Percentiles rank a stretch among this genome's conserved stretches.
phyloP scores from a whole-genome alignment of 2,113 vertebrate genomes.

The Hylia prasina region DNA sequence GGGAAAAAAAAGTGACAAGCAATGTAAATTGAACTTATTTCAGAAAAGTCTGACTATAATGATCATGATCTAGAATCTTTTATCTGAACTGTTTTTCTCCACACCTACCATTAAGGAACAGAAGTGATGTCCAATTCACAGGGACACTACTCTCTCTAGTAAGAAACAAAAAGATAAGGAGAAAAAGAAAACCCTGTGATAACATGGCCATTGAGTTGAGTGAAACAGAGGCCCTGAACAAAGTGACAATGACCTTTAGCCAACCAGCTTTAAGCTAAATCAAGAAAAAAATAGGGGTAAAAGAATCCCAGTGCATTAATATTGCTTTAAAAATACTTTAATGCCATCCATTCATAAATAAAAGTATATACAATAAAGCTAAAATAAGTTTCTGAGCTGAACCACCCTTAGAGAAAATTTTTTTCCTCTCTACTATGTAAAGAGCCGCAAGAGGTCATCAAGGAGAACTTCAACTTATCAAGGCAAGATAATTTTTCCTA shows the following conservation, averaged over 20 bases:
- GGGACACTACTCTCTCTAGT: background rate
- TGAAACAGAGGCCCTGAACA: background rate
- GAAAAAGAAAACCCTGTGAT: background rate
- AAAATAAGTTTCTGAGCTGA: background rate
- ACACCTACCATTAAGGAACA: background rate
- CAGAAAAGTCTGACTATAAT: background rate
- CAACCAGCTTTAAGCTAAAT: background rate
- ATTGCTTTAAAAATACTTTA: background rate
- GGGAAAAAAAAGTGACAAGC: background rate
- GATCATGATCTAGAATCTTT: background rate
- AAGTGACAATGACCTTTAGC: background rate
- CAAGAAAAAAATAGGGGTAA: background rate
- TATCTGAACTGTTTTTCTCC: background rate
- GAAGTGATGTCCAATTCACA: background rate
- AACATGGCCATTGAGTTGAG: background rate
- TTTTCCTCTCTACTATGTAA: background rate
- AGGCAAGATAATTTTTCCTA: background rate
- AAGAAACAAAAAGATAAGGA: background rate
- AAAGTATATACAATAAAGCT: background rate
- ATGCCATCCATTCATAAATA: background rate
- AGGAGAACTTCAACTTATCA: background rate
- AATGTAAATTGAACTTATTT: background rate
- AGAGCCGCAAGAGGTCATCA: background rate
- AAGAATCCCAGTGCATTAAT: background rate
- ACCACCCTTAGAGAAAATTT: background rate